Evolutionary conservation across 2,888 invertebrate genomes (phyloP).

Genomic region (Andrena bicolor): DNA sequence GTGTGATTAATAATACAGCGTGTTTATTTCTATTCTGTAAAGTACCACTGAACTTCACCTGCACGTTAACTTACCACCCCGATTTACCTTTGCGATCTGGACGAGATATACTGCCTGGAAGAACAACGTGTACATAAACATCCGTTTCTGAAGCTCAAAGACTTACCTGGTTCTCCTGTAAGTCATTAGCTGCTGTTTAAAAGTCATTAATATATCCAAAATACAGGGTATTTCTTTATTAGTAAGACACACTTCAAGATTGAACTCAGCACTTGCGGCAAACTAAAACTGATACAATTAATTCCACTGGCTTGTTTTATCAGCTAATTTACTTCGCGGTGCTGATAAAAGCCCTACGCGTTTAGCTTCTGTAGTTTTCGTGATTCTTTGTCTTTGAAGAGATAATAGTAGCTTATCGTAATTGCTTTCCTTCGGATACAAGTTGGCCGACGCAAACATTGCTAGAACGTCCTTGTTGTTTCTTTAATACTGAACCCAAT

Average conservation of each 20-base stretch:
- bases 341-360: no score
- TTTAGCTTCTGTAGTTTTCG: no score
- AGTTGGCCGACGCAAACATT: no score
- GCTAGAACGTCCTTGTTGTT: no score
- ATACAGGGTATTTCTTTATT: background rate
- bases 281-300: background rate
- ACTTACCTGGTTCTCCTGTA: conserved; percentile 58
- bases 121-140: conserved; percentile 59
- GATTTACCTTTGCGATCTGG: conserved; percentile 32
- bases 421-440: no score
- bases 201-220: conserved; percentile 34
- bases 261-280: background rate
- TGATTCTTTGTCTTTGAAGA: no score
- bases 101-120: conserved; percentile 56
- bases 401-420: no score
- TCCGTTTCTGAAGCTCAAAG: background rate
- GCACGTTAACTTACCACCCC: conserved; percentile 47
- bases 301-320: no score
- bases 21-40: conserved; percentile 46
- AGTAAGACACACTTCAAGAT: conserved; percentile 1
- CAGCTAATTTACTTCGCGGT: no score
- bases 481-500: background rate
- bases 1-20: conserved; percentile 69
- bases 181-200: conserved; percentile 39
- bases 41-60: conserved; percentile 1